phyloP scores from a whole-genome alignment of 37 sponge, comb jelly and placozoan species.

The Diacarnus erythraeanus region DNA sequence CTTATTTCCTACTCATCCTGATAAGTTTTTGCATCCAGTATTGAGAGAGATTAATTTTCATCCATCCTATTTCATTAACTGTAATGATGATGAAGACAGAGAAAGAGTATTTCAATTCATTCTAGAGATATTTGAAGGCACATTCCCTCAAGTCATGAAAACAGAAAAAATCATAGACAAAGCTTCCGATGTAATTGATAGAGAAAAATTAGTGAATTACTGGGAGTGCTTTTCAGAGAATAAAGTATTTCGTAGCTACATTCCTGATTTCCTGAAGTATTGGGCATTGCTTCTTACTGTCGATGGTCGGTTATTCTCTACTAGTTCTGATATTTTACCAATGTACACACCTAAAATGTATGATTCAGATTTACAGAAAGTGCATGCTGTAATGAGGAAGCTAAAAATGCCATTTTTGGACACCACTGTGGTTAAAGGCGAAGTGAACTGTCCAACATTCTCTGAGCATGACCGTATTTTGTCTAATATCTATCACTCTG shows the following conservation, averaged over 20 bases:
- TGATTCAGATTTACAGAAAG: not conserved
- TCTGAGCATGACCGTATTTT: constrained; percentile 13
- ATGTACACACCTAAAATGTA: not conserved
- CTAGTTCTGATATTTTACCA: constrained; percentile 3
- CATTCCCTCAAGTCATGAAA: not conserved
- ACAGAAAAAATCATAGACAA: not conserved
- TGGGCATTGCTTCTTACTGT: constrained; percentile 44
- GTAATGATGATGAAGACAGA: not conserved
- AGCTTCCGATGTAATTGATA: not conserved
- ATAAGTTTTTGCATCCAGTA: constrained; percentile 15
- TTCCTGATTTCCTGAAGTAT: constrained; percentile 7
- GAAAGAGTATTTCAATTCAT: not conserved
- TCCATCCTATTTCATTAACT: not conserved
- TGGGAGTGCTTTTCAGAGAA: constrained; percentile 3
- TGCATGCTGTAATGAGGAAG: not conserved
- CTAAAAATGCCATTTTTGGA: constrained; percentile 34
- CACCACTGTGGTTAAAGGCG: not conserved
- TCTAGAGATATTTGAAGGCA: not conserved
- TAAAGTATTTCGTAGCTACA: constrained; percentile 10
- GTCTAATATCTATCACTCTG: constrained; percentile 6
- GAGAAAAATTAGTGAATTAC: not conserved
- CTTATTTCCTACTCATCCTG: not conserved
- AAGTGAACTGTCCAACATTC: constrained; percentile 14
- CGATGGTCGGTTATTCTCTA: constrained; percentile 22
- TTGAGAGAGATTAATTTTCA: not conserved